Evolutionary conservation across 2,888 invertebrate species (phyloP), one percentile per base, ranked within the genome.

Genomic region (Stictocephala bisonia): DNA sequence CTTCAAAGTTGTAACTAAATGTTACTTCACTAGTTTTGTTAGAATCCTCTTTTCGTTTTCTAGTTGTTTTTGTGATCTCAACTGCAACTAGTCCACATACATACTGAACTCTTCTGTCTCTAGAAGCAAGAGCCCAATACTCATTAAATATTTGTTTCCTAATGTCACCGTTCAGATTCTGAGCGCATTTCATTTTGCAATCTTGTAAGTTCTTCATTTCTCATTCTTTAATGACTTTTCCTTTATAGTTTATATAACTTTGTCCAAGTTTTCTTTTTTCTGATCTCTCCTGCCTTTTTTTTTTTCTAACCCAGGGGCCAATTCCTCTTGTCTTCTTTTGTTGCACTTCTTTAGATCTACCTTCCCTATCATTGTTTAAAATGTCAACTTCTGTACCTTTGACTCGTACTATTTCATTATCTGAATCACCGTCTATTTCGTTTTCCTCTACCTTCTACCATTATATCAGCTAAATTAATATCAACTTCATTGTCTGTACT

Each of bases 91-190:
- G 31, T 64, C 74, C 27, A 40, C 53, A 24, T 31, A 50, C 20
- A 50, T 51, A 71, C 35, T 31, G 24, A 24, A 51, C 69, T 48
- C 66, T 50, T 48, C 56, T 64, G 35, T 74, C 44, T 4, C 71
- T 22, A n/a, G 44, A 27, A 20, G 64, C 71, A 51, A 74, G 56
- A 18, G 15, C n/a, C 71, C 74, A 74, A 27, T 74, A 74, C 18
- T 74, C 71, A 27, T 51, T 7, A 58, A 71, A 72, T 18, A 72
- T 74, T 24, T 24, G 2, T 24, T 71, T 35, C 29, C 50, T 24
- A 26, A 29, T 6, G 6, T 70, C 68, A 6, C 29, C 27, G 31
- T 11, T 44, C 18, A 69, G 13, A 11, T 1, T 50, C 29, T 51
- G n/a, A 9, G 31, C 27, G 31, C 68, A 69, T 31, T 51, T 9